These are phyloP conservation scores for Lepisosteus oculatus DNA, from an alignment of 2,113 vertebrate species.

Conservation along the genomic window DNA sequence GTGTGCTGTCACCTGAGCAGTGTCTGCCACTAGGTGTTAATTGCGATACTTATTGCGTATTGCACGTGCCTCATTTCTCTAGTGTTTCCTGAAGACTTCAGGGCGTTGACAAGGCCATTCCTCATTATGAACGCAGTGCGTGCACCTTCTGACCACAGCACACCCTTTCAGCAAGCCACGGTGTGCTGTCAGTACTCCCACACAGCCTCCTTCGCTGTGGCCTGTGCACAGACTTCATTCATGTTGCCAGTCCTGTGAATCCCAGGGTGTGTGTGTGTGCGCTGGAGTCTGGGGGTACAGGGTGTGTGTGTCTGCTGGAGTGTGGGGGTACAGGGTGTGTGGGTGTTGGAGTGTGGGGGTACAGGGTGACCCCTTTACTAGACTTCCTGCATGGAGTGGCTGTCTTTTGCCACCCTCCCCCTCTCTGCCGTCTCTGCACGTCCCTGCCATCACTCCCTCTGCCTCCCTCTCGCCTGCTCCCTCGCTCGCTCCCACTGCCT, in stretches of 20 bases:
- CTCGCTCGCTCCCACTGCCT: background rate
- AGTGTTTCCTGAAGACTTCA: no score
- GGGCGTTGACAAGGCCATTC: no score
- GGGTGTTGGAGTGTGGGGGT: background rate
- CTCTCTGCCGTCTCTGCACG: background rate
- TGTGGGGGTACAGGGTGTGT: background rate
- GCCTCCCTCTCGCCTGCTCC: background rate
- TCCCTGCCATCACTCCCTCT: background rate
- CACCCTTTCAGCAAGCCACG: no score
- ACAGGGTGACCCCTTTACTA: background rate
- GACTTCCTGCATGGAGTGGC: background rate
- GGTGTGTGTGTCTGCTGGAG: background rate
- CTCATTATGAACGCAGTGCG: no score
- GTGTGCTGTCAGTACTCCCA: background rate
- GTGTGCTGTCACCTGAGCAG: no score
- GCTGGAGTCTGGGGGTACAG: background rate
- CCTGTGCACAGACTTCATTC: background rate
- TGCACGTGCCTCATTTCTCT: no score
- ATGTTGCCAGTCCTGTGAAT: no score
- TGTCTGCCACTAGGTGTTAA: no score
- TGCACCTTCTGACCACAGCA: no score
- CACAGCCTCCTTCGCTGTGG: background rate
- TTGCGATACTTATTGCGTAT: no score
- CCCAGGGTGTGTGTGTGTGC: background rate
- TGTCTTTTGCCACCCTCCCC: constrained; percentile 4